Percentiles rank a stretch among this genome's conserved stretches.
Conservation (phyloP, 1,140 invertebrate species). For the Ooceraea biroi region DNA sequence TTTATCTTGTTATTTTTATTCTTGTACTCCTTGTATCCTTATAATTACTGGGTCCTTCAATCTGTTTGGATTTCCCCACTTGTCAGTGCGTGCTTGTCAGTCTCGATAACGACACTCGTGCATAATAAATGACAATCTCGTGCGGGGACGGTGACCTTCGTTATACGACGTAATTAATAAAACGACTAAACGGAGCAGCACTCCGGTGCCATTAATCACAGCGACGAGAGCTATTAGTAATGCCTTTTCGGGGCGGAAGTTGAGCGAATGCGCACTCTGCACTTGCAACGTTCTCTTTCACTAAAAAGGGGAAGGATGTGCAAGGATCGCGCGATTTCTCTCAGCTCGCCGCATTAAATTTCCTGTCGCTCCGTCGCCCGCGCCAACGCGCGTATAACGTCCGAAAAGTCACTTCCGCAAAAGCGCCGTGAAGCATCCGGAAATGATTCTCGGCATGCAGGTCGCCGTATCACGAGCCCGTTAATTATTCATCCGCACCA, state of each 20-base stretch:
- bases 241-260: conserved; percentile 60
- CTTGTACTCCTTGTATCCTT: background rate
- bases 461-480: background rate
- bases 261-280: conserved; percentile 57
- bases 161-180: conserved; percentile 61
- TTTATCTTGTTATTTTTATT: background rate
- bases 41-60: background rate
- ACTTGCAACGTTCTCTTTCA: conserved; percentile 57
- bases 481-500: background rate
- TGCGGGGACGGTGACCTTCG: conserved; percentile 50
- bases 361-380: conserved; percentile 42
- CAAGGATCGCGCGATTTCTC: conserved; percentile 55
- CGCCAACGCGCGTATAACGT: conserved; percentile 49
- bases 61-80: background rate
- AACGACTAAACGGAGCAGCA: conserved; percentile 58
- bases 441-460: conserved; percentile 21
- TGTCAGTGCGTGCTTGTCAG: background rate
- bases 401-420: conserved; percentile 40
- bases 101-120: conserved; percentile 15
- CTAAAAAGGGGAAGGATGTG: conserved; percentile 32
- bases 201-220: conserved; percentile 49
- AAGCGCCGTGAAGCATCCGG: conserved; percentile 31
- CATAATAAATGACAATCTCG: conserved; percentile 46
- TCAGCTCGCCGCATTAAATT: conserved; percentile 56
- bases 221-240: conserved; percentile 61